Conservation (phyloP, 2,888 invertebrate species). For the Caenorhabditis parvicauda region DNA sequence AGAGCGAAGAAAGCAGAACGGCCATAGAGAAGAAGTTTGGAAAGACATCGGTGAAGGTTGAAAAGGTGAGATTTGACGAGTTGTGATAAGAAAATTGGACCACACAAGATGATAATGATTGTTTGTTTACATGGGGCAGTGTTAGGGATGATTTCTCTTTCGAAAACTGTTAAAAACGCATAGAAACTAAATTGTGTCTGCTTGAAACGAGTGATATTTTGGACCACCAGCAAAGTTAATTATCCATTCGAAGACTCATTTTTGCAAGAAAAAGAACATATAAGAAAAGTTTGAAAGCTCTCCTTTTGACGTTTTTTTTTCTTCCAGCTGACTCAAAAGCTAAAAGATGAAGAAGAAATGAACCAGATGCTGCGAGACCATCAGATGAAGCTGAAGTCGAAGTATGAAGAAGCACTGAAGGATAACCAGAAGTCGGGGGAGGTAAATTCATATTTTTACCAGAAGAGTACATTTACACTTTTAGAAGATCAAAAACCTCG, state of each 20-base stretch:
- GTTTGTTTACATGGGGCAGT: no score
- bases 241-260: no score
- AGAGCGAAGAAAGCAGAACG: conserved; percentile 22
- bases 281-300: no score
- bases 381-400: conserved; percentile 71
- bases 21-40: conserved; percentile 72
- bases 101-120: neutral
- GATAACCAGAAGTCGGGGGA: conserved; percentile 64
- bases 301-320: no score
- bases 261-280: no score
- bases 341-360: conserved; percentile 66
- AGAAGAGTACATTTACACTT: neutral
- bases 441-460: neutral
- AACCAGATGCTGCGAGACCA: conserved; percentile 77
- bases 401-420: conserved; percentile 68
- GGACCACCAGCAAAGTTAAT: no score
- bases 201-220: no score
- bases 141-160: no score
- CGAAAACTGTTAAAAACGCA: no score
- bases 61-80: conserved; percentile 29
- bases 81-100: conserved; percentile 2
- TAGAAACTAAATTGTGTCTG: no score
- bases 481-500: conserved; percentile 76
- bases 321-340: conserved; percentile 25
- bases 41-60: conserved; percentile 76